A percentile compares a stretch with the other conserved stretches of the same genome.
These are phyloP conservation scores for Rana temporaria DNA, from an alignment of 2,113 vertebrate species.

Conservation along the genomic window DNA sequence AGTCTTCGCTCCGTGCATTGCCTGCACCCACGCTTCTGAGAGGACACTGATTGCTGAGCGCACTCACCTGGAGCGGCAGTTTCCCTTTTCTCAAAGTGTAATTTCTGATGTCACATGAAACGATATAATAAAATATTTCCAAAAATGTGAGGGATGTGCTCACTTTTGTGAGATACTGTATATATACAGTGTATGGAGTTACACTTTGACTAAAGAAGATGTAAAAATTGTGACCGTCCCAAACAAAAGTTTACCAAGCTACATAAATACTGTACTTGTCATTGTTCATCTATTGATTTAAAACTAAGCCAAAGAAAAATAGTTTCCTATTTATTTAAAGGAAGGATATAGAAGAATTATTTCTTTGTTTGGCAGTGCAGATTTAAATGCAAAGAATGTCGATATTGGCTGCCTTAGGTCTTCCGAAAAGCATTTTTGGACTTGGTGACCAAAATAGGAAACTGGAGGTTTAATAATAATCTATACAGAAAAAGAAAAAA, in stretches of 20 bases:
- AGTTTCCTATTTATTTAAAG: background rate
- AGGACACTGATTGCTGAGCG: too few species aligned
- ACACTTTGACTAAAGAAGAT: too few species aligned
- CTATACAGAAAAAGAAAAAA: background rate
- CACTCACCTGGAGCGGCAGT: too few species aligned
- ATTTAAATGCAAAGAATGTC: background rate
- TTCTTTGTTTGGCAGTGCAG: slow-evolving; percentile 3
- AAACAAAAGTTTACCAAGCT: background rate
- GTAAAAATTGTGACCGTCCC: too few species aligned
- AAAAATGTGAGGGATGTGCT: too few species aligned
- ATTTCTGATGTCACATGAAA: too few species aligned
- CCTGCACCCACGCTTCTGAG: too few species aligned
- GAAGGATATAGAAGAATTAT: slow-evolving; percentile 7
- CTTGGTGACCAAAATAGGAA: background rate
- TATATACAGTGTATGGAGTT: too few species aligned
- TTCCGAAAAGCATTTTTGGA: slow-evolving; percentile 24
- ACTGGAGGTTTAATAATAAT: background rate
- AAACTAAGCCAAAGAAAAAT: background rate
- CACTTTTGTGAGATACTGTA: too few species aligned
- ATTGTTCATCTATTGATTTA: background rate
- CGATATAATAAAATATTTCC: too few species aligned
- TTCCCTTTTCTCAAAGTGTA: too few species aligned
- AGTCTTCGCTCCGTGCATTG: too few species aligned
- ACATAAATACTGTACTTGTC: background rate
- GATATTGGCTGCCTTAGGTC: background rate